Percentiles rank a stretch among this genome's conserved stretches.
Conservation (phyloP, 2,888 invertebrate genomes). For the Tenthredo amoena region DNA sequence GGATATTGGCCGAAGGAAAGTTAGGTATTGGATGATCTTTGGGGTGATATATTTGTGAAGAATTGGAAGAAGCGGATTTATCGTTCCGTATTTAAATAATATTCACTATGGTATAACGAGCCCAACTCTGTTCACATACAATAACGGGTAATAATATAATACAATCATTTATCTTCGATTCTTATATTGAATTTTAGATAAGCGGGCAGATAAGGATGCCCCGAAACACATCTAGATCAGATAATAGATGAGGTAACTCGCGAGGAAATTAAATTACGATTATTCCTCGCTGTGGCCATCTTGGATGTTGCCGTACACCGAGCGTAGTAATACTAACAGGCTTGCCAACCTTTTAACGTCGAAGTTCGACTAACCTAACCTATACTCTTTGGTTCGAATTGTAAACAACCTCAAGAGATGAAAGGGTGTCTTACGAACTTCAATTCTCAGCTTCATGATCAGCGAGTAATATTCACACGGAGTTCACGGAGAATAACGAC, state of each 20-base stretch:
- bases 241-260: conserved; percentile 64
- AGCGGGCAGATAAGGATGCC: conserved; percentile 65
- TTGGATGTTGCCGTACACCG: neutral
- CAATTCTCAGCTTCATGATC: neutral
- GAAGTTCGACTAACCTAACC: neutral
- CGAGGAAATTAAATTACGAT: neutral
- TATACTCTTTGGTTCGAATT: too few species aligned
- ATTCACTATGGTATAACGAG: conserved; percentile 17
- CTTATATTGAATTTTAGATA: conserved; percentile 67
- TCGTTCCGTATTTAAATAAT: neutral
- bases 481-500: neutral
- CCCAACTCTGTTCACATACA: conserved; percentile 48
- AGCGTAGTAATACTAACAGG: neutral
- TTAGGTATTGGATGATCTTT: neutral
- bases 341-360: neutral
- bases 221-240: conserved; percentile 65
- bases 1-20: neutral
- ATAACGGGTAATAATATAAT: conserved; percentile 54
- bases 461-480: neutral
- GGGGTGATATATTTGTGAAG: neutral
- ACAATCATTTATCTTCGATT: conserved; percentile 61
- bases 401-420: neutral
- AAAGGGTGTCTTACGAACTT: neutral
- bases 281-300: neutral
- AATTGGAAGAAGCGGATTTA: neutral